These are phyloP conservation scores for Epinotia ramella DNA, from an alignment of 2,888 invertebrate species.

Conservation along the genomic window DNA sequence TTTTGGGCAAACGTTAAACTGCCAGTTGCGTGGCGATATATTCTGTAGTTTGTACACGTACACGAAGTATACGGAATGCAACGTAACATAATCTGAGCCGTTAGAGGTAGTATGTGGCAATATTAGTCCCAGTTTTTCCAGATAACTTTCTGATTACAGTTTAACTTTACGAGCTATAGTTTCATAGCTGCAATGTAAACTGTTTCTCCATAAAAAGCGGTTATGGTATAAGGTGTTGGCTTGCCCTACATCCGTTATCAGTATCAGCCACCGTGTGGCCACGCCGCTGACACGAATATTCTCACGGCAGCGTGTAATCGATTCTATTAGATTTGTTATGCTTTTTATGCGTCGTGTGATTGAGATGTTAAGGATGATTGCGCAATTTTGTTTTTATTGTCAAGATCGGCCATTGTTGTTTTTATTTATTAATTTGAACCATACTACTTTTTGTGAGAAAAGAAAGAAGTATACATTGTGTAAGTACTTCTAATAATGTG, in stretches of 20 bases:
- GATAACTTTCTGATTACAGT: constrained; percentile 36
- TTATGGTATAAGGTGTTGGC: constrained; percentile 36
- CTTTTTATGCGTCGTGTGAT: constrained; percentile 47
- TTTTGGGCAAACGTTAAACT: neutral
- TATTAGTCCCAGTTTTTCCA: constrained; percentile 26
- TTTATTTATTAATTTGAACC: constrained; percentile 17
- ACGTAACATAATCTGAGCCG: constrained; percentile 10
- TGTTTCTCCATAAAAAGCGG: constrained; percentile 40
- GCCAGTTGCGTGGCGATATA: neutral
- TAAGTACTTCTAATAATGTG: neutral
- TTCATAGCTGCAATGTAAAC: constrained; percentile 36
- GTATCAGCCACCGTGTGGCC: constrained; percentile 62
- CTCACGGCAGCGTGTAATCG: constrained; percentile 67
- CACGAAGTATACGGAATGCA: neutral
- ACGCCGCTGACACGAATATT: constrained; percentile 60
- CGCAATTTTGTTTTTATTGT: constrained; percentile 48
- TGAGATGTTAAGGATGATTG: constrained; percentile 43
- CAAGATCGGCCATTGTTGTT: constrained; percentile 16
- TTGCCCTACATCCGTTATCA: constrained; percentile 64
- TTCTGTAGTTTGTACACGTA: neutral
- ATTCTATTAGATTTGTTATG: constrained; percentile 62
- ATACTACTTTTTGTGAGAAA: neutral
- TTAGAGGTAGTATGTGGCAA: constrained; percentile 21
- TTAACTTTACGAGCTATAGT: constrained; percentile 31
- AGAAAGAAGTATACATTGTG: neutral